phyloP scores from a whole-genome alignment of 2,113 vertebrate species.

The Eidolon helvum region DNA sequence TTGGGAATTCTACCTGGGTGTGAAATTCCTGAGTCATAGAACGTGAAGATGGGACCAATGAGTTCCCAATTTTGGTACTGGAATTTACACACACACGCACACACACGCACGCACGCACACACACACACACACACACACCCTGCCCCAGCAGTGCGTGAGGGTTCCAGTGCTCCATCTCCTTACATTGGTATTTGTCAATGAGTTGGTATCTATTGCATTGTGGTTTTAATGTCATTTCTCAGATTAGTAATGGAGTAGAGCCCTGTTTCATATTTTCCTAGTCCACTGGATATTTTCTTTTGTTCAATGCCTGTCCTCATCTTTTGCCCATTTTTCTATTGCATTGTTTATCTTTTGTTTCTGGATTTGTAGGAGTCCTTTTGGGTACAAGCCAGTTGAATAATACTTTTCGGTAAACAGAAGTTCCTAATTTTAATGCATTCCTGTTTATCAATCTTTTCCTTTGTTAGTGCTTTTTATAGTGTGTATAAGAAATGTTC shows the following conservation, averaged over 20 bases:
- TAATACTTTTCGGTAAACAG: not conserved
- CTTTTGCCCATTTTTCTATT: not conserved
- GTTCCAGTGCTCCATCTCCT: not conserved
- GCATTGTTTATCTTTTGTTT: not conserved
- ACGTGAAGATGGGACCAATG: not conserved
- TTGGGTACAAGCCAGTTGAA: not conserved
- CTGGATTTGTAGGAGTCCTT: not conserved
- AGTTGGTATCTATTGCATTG: not conserved
- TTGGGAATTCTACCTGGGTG: not conserved
- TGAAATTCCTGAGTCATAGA: not conserved
- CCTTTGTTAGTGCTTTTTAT: not conserved
- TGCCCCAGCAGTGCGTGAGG: not conserved
- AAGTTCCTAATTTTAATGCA: not conserved
- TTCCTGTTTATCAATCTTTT: not conserved
- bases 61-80: not conserved
- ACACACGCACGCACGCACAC: not conserved
- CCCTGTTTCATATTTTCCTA: not conserved
- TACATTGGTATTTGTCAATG: not conserved
- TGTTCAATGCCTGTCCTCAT: not conserved
- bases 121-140: not conserved
- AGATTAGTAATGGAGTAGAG: not conserved
- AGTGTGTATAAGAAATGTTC: not conserved
- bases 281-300: not conserved
- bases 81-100: not conserved
- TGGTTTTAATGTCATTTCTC: not conserved